phyloP scores from a whole-genome alignment of 2,888 invertebrate species.

The Sisyra nigra region DNA sequence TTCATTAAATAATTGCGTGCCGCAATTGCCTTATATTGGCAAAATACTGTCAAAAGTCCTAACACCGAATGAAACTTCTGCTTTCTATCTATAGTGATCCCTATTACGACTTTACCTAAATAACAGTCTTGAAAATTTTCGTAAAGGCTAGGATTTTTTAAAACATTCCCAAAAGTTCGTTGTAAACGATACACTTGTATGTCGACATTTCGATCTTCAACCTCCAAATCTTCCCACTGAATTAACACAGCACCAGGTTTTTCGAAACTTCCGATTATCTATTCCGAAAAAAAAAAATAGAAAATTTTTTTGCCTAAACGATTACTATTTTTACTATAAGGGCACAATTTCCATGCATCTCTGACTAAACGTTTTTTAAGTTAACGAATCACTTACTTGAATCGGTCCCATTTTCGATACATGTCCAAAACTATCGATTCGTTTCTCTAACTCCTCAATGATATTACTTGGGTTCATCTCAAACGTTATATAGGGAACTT shows the following conservation, averaged over 20 bases:
- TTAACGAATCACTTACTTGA: background rate
- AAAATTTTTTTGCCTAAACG: background rate
- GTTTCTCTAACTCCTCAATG: background rate
- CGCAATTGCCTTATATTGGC: no score
- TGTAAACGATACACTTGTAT: slow-evolving; percentile 30
- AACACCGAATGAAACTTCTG: no score
- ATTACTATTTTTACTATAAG: background rate
- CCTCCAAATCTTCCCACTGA: slow-evolving; percentile 32
- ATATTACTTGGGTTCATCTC: slow-evolving; percentile 23
- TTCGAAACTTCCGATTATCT: slow-evolving; percentile 30
- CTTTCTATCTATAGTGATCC: no score
- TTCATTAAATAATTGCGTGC: no score
- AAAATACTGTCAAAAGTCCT: no score
- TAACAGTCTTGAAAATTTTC: slow-evolving; percentile 28
- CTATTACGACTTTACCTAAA: slow-evolving; percentile 19
- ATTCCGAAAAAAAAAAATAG: slow-evolving; percentile 10
- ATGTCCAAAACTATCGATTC: background rate
- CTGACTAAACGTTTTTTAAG: background rate
- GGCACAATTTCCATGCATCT: background rate
- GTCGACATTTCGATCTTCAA: slow-evolving; percentile 25
- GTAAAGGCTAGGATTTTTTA: slow-evolving; percentile 18
- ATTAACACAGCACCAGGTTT: slow-evolving; percentile 35
- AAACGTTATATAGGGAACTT: slow-evolving; percentile 35
- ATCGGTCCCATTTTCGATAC: slow-evolving; percentile 4
- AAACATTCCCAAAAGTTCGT: slow-evolving; percentile 25